Percentiles rank a stretch among this genome's conserved stretches.
These are phyloP conservation scores for Liodrosophila aerea DNA, from an alignment of 2,888 invertebrate species.

Conservation along the genomic window DNA sequence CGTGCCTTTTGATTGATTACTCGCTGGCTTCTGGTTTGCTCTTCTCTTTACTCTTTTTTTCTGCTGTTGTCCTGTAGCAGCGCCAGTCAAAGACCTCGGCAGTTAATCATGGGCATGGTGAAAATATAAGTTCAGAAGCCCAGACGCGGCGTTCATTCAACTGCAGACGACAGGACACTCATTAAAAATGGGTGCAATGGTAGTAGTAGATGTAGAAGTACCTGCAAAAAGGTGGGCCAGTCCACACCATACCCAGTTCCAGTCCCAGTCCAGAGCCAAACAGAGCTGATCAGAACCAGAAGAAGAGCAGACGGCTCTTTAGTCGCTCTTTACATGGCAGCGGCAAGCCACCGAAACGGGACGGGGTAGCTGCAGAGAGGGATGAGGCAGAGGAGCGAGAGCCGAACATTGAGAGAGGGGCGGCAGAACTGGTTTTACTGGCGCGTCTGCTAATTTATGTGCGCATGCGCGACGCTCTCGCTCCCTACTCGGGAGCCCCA, in stretches of 20 bases:
- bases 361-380: neutral
- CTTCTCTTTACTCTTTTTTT: conserved; percentile 10
- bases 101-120: conserved; percentile 69
- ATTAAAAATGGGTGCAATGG: conserved; percentile 76
- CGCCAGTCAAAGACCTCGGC: conserved; percentile 74
- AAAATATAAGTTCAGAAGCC: conserved; percentile 72
- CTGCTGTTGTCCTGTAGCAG: conserved; percentile 43
- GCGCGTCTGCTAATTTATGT: conserved; percentile 71
- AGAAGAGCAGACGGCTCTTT: conserved; percentile 45
- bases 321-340: conserved; percentile 66
- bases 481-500: conserved; percentile 80
- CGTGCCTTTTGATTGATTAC: conserved; percentile 72
- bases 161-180: conserved; percentile 79
- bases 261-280: neutral
- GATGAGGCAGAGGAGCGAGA: neutral
- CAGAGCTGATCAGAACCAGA: conserved; percentile 1
- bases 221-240: conserved; percentile 18
- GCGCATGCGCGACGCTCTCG: conserved; percentile 72
- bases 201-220: conserved; percentile 42
- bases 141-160: conserved; percentile 74
- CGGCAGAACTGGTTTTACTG: conserved; percentile 53
- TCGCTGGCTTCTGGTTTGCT: conserved; percentile 31
- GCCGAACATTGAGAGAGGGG: neutral
- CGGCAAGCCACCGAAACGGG: conserved; percentile 11
- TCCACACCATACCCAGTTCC: neutral